phyloP scores from a whole-genome alignment of 2,888 invertebrate species.

The Morpho helenor region DNA sequence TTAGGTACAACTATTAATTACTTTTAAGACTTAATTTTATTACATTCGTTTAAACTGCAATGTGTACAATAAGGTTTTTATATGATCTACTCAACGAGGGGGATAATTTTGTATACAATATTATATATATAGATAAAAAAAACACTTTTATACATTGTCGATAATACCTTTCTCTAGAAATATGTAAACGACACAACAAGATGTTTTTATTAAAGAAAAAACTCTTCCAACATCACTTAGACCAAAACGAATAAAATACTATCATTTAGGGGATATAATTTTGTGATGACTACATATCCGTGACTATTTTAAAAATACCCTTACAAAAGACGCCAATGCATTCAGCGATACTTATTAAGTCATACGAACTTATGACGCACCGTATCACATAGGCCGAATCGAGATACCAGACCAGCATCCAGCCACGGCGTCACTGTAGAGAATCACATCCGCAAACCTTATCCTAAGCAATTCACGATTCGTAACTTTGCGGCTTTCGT shows the following conservation, averaged over 20 bases:
- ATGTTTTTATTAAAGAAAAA: slow-evolving; percentile 53
- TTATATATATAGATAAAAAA: slow-evolving; percentile 53
- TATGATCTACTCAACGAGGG: slow-evolving; percentile 65
- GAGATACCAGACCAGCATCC: slow-evolving; percentile 15
- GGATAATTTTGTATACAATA: slow-evolving; percentile 67
- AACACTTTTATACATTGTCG: slow-evolving; percentile 52
- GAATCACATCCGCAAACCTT: slow-evolving; percentile 44
- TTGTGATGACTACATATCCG: slow-evolving; percentile 65
- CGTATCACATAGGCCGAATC: slow-evolving; percentile 27
- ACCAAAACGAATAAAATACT: slow-evolving; percentile 54
- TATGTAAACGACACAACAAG: slow-evolving; percentile 76
- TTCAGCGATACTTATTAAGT: slow-evolving; percentile 31
- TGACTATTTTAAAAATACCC: slow-evolving; percentile 61
- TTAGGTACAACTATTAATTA: slow-evolving; percentile 72
- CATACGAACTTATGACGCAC: slow-evolving; percentile 22
- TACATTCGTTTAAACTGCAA: slow-evolving; percentile 66
- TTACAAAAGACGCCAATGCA: slow-evolving; percentile 45
- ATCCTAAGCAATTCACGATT: slow-evolving; percentile 46
- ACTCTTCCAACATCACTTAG: slow-evolving; percentile 60
- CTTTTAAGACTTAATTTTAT: slow-evolving; percentile 54
- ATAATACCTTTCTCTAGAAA: slow-evolving; percentile 68
- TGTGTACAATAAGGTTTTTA: slow-evolving; percentile 62
- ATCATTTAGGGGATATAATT: slow-evolving; percentile 50
- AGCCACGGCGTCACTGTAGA: slow-evolving; percentile 21
- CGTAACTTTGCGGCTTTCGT: slow-evolving; percentile 49